These are phyloP conservation scores for Sinotaia quadrata DNA, from an alignment of 2,888 invertebrate species.

Conservation along the genomic window DNA sequence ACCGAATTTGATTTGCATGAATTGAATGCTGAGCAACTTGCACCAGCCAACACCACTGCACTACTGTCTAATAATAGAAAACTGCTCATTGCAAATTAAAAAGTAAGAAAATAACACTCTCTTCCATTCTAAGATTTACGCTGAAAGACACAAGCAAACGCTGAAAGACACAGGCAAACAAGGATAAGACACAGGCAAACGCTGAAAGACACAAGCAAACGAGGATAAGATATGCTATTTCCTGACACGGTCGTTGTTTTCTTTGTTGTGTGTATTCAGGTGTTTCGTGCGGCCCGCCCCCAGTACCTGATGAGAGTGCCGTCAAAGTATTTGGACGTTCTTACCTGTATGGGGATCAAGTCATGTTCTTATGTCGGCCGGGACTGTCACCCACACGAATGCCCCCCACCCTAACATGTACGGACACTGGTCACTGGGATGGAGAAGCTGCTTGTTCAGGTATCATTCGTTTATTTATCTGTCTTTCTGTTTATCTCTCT, in stretches of 20 bases:
- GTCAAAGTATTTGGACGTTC: constrained; percentile 55
- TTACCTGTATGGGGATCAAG: constrained; percentile 57
- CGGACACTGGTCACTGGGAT: constrained; percentile 76
- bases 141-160: too few relatives aligned
- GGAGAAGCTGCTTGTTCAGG: constrained; percentile 73
- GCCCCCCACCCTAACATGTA: constrained; percentile 73
- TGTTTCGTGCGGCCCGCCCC: constrained; percentile 64
- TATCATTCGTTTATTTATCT: constrained; percentile 38
- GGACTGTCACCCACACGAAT: constrained; percentile 56
- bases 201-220: background rate
- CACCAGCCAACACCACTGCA: too few relatives aligned
- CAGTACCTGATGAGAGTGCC: constrained; percentile 47
- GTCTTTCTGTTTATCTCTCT: background rate
- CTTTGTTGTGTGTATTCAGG: constrained; percentile 40
- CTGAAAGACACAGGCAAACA: too few relatives aligned
- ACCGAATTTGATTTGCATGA: too few relatives aligned
- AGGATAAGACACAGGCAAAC: too few relatives aligned
- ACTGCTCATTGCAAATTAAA: too few relatives aligned
- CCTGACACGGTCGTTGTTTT: background rate
- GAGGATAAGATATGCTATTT: background rate
- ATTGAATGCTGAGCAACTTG: too few relatives aligned
- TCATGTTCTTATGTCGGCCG: constrained; percentile 60
- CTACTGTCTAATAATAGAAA: too few relatives aligned
- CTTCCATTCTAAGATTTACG: too few relatives aligned
- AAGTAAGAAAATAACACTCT: too few relatives aligned